These are phyloP conservation scores for Sapayoa aenigma DNA, from an alignment of 2,113 vertebrate species.

Conservation along the genomic window DNA sequence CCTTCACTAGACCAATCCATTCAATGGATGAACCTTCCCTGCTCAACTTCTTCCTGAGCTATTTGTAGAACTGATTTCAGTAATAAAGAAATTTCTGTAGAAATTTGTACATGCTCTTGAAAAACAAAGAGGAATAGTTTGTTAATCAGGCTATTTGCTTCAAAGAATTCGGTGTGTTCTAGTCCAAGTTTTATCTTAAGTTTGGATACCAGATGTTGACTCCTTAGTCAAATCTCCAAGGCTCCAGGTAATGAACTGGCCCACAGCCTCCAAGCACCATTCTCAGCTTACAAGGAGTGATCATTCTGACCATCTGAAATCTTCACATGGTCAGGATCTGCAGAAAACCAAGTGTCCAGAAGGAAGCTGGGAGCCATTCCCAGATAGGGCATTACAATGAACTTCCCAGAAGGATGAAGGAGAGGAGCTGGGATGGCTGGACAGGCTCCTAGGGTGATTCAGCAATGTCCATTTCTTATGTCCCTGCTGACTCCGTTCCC, in stretches of 20 bases:
- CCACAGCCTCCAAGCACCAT: not conserved
- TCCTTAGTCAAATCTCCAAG: not conserved
- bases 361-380: not conserved
- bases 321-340: not conserved
- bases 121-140: not conserved
- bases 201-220: not conserved
- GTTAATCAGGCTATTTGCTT: not conserved
- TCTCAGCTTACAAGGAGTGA: not conserved
- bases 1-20: not conserved
- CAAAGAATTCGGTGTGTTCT: not conserved
- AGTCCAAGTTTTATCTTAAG: not conserved
- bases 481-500: not conserved
- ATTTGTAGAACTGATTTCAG: not conserved
- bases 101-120: not conserved
- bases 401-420: not conserved
- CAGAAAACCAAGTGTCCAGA: not conserved
- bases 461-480: not conserved
- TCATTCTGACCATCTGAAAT: not conserved
- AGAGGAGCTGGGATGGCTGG: not conserved
- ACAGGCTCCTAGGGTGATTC: not conserved
- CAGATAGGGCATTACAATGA: not conserved
- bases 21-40: not conserved
- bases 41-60: rapidly evolving
- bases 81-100: not conserved
- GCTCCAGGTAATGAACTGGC: not conserved